Conservation (phyloP, 2,797 vertebrate genomes). For the Cossypha heuglini region DNA sequence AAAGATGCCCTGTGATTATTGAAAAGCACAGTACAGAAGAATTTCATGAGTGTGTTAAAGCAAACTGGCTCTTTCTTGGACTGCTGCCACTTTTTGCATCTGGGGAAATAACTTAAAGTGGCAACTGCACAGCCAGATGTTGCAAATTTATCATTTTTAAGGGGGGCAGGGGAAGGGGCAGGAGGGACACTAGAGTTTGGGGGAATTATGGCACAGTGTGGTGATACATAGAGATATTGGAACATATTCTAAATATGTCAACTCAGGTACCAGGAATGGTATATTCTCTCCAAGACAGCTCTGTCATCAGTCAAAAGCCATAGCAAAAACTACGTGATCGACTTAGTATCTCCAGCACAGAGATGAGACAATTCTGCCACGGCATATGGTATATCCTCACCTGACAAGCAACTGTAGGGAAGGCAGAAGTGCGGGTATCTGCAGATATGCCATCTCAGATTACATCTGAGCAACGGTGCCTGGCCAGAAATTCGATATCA, state of each 20-base stretch:
- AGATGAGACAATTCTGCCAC: background rate
- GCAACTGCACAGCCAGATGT: conserved; percentile 46
- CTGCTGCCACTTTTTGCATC: conserved; percentile 34
- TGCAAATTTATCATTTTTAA: background rate
- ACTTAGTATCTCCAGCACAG: background rate
- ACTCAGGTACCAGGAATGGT: background rate
- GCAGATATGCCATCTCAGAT: conserved; percentile 42
- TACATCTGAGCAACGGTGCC: background rate
- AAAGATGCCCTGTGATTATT: background rate
- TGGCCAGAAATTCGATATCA: background rate
- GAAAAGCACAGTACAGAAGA: background rate
- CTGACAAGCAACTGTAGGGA: background rate
- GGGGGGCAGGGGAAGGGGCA: background rate
- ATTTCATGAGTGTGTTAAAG: background rate
- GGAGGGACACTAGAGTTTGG: background rate
- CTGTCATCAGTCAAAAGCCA: background rate
- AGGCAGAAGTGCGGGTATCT: conserved; percentile 8
- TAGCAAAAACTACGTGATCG: background rate
- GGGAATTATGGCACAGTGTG: background rate
- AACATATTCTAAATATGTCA: background rate
- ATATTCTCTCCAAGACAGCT: background rate
- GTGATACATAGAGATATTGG: background rate
- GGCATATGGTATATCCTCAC: conserved; percentile 15
- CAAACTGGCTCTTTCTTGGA: conserved; percentile 35
- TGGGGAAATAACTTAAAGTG: conserved; percentile 41